phyloP scores from a whole-genome alignment of 1,140 invertebrate genomes.

The Mylabris phalerata region DNA sequence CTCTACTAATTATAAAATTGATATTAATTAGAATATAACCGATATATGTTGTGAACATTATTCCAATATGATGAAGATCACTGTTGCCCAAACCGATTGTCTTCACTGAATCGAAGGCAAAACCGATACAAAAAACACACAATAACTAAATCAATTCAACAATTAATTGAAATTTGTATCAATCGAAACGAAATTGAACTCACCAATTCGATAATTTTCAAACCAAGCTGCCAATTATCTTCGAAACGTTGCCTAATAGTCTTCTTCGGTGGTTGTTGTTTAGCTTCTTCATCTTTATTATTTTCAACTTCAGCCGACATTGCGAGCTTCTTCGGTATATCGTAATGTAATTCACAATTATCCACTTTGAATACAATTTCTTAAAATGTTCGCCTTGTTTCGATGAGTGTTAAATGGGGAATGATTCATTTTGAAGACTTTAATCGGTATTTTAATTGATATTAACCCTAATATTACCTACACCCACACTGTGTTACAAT shows the following conservation, averaged over 20 bases:
- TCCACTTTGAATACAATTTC: not conserved
- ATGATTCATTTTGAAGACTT: not conserved
- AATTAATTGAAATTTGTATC: not conserved
- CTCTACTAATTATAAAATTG: slow-evolving; percentile 49
- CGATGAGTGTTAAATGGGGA: not conserved
- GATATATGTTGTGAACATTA: slow-evolving; percentile 49
- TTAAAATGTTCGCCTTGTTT: too few species aligned
- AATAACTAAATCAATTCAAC: slow-evolving; percentile 14
- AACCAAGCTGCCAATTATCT: slow-evolving; percentile 28
- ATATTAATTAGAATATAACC: slow-evolving; percentile 57
- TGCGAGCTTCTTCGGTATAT: slow-evolving; percentile 18
- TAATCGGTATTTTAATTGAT: slow-evolving; percentile 6
- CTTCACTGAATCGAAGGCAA: slow-evolving; percentile 50
- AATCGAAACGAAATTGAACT: not conserved
- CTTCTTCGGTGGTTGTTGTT: slow-evolving; percentile 20
- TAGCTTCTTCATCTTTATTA: slow-evolving; percentile 21
- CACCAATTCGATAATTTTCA: slow-evolving; percentile 36
- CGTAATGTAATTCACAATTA: slow-evolving; percentile 14
- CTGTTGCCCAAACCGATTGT: slow-evolving; percentile 36
- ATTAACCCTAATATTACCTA: slow-evolving; percentile 10
- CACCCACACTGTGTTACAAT: not conserved
- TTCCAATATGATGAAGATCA: slow-evolving; percentile 47
- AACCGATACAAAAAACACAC: slow-evolving; percentile 40
- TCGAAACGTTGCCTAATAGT: not conserved
- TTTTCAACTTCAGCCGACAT: slow-evolving; percentile 27